A percentile compares a stretch with the other conserved stretches of the same genome.
Conservation (phyloP, 2,797 vertebrate genomes). For the Tachyglossus aculeatus region DNA sequence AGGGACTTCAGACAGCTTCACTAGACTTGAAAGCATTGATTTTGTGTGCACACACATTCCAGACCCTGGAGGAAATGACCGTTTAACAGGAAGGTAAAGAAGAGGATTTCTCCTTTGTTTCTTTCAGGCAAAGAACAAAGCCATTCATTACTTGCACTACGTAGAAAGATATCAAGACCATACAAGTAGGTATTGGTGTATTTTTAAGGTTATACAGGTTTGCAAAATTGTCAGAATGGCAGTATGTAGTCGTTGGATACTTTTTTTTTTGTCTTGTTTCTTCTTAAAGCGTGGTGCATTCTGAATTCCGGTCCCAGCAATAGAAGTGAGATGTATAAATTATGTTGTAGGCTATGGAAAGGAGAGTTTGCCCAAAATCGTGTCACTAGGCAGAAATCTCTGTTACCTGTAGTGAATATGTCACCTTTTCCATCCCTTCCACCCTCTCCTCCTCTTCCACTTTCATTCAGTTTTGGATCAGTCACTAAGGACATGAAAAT, state of each 20-base stretch:
- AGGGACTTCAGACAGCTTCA: no score
- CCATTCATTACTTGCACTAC: conserved; percentile 84
- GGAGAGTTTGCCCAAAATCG: not conserved
- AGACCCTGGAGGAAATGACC: conserved; percentile 7
- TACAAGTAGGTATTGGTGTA: conserved; percentile 83
- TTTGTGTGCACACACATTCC: no score
- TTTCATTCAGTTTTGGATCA: not conserved
- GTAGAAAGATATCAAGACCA: conserved; percentile 87
- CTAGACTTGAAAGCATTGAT: no score
- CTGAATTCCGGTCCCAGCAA: not conserved
- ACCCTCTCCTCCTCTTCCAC: not conserved
- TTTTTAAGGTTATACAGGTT: not conserved
- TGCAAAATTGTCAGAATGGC: not conserved
- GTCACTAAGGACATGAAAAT: not conserved
- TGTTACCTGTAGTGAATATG: not conserved
- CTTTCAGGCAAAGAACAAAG: conserved; percentile 92
- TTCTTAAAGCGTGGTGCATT: not conserved
- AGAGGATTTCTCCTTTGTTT: conserved; percentile 33
- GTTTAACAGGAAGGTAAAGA: not conserved
- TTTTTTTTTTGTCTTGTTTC: not conserved
- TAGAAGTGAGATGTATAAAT: not conserved
- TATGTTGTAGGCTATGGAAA: not conserved
- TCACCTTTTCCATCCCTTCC: not conserved
- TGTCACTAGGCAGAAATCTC: not conserved
- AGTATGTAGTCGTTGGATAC: rapidly evolving